Base-by-base conservation (phyloP, 1,140 invertebrate species). In the Phymastichus coffea region DNA sequence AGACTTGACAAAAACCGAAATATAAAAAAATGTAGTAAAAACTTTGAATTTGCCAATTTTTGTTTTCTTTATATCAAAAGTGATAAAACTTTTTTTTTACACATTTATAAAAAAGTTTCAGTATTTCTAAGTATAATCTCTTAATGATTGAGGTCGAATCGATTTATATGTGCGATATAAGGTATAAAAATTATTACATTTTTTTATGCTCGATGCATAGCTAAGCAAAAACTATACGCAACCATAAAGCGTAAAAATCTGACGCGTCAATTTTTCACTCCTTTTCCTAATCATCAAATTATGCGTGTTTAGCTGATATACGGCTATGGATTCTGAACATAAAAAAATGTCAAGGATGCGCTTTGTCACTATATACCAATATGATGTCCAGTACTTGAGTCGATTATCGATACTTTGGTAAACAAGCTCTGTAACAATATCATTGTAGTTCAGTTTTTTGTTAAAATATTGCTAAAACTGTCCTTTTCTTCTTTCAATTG, bases 171-270 rank as follows among this genome's bases (percentile, higher is more conserved):
- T 47, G 51, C 38, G 35, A 47, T 46, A n/a, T 19, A 46, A 35
- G 2, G 48, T 52, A 44, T 52, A 52, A n/a, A n/a, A 60, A 60
- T 60, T 53, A 44, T 60, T 54, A n/a, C n/a, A n/a, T n/a, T n/a
- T n/a, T n/a, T 14, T 44, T 52, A 37, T 8, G 30, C 38, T 58
- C 14, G 4, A 58, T 52, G 35, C 28, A 58, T 58, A 57, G 44
- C 47, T 47, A 57, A 38, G 25, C 47, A 49, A 54, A 58, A 58
- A 58, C n/a, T n/a, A n/a, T 52, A 43, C 28, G 30, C 44, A 38
- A 52, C 47, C n/a, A n/a, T n/a, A n/a, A n/a, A n/a, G n/a, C n/a
- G n/a, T n/a, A n/a, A n/a, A n/a, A n/a, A n/a, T n/a, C n/a, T n/a
- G n/a, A n/a, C n/a, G n/a, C n/a, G n/a, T n/a, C n/a, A n/a, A n/a